Evolutionary conservation across 2,888 invertebrate species (phyloP).

Genomic region (Chymomyza caudatula): DNA sequence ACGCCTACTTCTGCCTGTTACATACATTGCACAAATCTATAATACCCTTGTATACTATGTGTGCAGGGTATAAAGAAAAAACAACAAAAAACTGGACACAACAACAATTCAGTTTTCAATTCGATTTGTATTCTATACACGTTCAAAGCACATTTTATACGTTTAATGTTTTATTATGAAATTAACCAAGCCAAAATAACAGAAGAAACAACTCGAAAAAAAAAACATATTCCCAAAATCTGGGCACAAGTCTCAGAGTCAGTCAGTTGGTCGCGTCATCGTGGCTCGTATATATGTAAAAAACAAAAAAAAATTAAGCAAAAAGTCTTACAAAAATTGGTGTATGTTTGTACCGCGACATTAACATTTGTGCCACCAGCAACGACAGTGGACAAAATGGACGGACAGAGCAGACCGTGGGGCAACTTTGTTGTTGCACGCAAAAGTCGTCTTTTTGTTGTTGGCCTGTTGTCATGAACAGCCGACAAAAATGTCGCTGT

Average conservation of each 20-base stretch:
- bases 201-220: constrained; percentile 9
- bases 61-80: too few relatives aligned
- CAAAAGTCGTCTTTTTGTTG: constrained; percentile 14
- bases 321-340: constrained; percentile 24
- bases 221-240: constrained; percentile 10
- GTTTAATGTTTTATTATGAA: constrained; percentile 62
- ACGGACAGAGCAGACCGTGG: constrained; percentile 2
- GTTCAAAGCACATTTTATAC: constrained; percentile 57
- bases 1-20: too few relatives aligned
- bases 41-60: too few relatives aligned
- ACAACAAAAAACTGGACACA: constrained; percentile 3
- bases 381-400: constrained; percentile 16
- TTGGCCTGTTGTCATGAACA: background rate
- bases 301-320: too few relatives aligned
- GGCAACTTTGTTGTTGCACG: background rate
- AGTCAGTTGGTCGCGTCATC: constrained; percentile 22
- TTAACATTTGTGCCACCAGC: constrained; percentile 60
- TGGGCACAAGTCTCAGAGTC: background rate
- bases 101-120: constrained; percentile 22
- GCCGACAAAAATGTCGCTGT: constrained; percentile 25
- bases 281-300: too few relatives aligned
- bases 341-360: constrained; percentile 44
- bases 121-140: constrained; percentile 49
- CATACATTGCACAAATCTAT: too few relatives aligned
- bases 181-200: constrained; percentile 36